phyloP scores from a whole-genome alignment of 2,113 vertebrate genomes.

The Globicephala melas region DNA sequence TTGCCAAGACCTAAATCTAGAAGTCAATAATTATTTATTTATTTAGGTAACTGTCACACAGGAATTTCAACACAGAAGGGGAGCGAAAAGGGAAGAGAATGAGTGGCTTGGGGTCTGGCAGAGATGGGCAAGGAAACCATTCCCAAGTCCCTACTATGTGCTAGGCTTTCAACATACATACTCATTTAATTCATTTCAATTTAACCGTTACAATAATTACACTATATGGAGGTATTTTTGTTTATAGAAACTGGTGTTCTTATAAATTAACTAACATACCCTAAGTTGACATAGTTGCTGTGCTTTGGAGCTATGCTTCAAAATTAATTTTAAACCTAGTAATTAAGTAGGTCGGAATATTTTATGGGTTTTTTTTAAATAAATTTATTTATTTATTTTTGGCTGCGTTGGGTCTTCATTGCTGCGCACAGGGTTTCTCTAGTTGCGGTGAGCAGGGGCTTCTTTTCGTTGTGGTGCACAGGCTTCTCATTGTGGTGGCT shows the following conservation, averaged over 20 bases:
- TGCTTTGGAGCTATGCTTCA: not conserved
- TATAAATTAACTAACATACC: not conserved
- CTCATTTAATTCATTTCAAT: not conserved
- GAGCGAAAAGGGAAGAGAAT: not conserved
- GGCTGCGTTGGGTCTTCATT: no score
- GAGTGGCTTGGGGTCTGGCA: not conserved
- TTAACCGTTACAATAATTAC: not conserved
- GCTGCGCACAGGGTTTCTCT: no score
- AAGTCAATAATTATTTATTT: not conserved
- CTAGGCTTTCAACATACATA: not conserved
- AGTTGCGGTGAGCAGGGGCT: no score
- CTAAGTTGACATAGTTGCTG: not conserved
- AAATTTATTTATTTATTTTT: no score
- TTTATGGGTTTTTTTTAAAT: not conserved
- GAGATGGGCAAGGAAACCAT: not conserved
- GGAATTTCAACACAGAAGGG: not conserved
- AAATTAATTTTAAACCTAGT: not conserved
- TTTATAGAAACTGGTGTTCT: not conserved
- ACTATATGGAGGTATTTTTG: not conserved
- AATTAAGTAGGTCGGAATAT: not conserved
- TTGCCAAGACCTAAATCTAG: slow-evolving; percentile 4
- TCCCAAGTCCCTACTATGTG: not conserved
- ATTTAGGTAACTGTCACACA: not conserved
- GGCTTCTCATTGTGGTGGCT: no score
- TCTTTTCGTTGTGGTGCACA: no score